Conservation (phyloP, 2,797 vertebrate genomes). For the Anisognathus igniventris region DNA sequence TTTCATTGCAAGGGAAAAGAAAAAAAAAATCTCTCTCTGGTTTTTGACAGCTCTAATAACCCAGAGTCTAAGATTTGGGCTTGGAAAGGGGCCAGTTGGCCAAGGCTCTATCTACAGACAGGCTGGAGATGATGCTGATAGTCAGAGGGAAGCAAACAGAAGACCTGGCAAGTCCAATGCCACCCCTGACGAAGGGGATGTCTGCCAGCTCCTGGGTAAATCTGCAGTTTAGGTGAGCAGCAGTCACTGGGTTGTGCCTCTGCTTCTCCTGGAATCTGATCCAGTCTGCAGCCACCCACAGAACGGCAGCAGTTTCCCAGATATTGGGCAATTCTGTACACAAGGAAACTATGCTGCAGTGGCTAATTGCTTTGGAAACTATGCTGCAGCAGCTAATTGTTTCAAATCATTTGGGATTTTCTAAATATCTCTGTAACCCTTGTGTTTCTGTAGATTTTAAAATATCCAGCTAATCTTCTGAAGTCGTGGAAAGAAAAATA, state of each 20-base stretch:
- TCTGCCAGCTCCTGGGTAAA: background rate
- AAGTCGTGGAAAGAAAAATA: background rate
- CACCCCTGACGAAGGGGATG: background rate
- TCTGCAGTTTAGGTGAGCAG: slow-evolving; percentile 2
- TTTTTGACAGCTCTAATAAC: slow-evolving; percentile 49
- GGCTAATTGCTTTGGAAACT: background rate
- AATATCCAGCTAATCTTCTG: background rate
- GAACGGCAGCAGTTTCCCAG: background rate
- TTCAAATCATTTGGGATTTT: background rate
- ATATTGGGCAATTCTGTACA: background rate
- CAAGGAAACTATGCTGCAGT: background rate
- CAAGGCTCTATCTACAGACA: background rate
- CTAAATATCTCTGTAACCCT: background rate
- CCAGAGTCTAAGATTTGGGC: slow-evolving; percentile 24
- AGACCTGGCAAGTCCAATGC: background rate
- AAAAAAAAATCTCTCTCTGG: background rate
- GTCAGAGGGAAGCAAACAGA: slow-evolving; percentile 5
- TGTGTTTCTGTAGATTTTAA: background rate
- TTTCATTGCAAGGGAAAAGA: background rate
- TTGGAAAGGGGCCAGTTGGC: slow-evolving; percentile 48
- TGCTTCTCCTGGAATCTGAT: background rate
- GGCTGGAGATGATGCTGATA: slow-evolving; percentile 36
- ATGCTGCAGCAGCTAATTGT: background rate
- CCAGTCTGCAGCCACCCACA: background rate
- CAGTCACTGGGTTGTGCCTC: background rate